These are phyloP conservation scores for Aleiodes alternator DNA, from an alignment of 2,888 invertebrate genomes.

Conservation along the genomic window DNA sequence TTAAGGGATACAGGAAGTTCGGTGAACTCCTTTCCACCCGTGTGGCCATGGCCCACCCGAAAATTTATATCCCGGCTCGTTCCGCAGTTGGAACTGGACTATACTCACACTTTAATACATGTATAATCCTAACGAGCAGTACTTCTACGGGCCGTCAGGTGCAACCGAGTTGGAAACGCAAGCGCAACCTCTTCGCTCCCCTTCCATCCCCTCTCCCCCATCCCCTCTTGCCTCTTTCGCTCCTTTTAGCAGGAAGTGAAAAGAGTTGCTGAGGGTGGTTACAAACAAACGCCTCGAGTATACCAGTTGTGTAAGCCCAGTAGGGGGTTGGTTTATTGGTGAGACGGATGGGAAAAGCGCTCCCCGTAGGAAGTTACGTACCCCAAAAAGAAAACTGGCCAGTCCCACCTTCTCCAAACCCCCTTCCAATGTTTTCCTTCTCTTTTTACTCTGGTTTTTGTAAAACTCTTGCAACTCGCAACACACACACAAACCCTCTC, in stretches of 20 bases:
- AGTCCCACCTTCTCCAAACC: too few relatives aligned
- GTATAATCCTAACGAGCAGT: constrained; percentile 38
- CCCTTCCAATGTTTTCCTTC: too few relatives aligned
- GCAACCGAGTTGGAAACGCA: constrained; percentile 33
- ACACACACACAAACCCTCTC: constrained; percentile 16
- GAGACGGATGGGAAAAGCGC: constrained; percentile 27
- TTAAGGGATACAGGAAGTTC: constrained; percentile 47
- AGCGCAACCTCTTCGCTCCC: constrained; percentile 1
- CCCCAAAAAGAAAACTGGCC: constrained; percentile 22
- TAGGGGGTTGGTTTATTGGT: constrained; percentile 14
- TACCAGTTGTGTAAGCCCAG: constrained; percentile 31
- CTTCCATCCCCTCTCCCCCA: background rate
- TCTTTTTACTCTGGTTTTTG: background rate
- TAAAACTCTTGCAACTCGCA: constrained; percentile 2
- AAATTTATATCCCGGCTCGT: constrained; percentile 31
- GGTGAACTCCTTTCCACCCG: constrained; percentile 51
- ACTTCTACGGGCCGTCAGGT: constrained; percentile 37
- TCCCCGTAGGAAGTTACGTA: constrained; percentile 1
- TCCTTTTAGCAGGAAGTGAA: constrained; percentile 33
- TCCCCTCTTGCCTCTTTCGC: background rate
- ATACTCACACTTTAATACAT: constrained; percentile 2
- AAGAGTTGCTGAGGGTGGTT: constrained; percentile 29
- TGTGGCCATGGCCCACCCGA: constrained; percentile 24
- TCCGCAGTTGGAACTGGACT: constrained; percentile 25
- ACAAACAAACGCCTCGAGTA: constrained; percentile 30